Evolutionary conservation across 2,797 vertebrate genomes (phyloP), one percentile per base, ranked within the genome.

Genomic region (Calcarius lapponicus): DNA sequence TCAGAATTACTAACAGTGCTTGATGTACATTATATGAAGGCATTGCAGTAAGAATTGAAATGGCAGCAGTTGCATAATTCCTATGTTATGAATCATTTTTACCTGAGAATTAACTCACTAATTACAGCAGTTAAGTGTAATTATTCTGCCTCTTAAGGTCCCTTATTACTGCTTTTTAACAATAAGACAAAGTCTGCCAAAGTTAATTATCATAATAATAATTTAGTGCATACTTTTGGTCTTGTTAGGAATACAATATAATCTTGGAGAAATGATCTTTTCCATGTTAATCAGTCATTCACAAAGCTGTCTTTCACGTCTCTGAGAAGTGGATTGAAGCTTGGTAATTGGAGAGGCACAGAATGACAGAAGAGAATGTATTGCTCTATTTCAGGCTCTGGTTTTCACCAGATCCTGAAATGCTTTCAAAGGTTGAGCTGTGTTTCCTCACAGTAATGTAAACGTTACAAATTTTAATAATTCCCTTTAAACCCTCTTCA

Each of bases 191-290:
- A 96, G 95, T 96, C 93, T 95, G 92, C 80, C 86, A 89, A 95
- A 94, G 76, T 92, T 96, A 98, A 98, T 98, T 98, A 97, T 71
- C 96, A 97, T 98, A 95, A 98, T 88, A 98, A 96, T 98, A 97
- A 97, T 96, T 97, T 97, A 94, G 92, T 95, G 93, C 82, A 88
- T 91, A 91, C 92, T 97, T 98, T 97, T 81, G 60, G 94, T 96
- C 95, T 94, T 86, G 87, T 97, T 96, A 92, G 84, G 90, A 91
- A 96, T 93, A 96, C 95, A 97, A 67, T 96, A 54, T 92, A 93
- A 97, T 97, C 97, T 97, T 93, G 42, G 24, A 84, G 72, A 96
- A 97, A 94, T 57, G 22, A 90, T 89, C 86, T 90, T 92, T 95
- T 95, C 74, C 73, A 58, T 83, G 89, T 96, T 97, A 96, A 97